Evolutionary conservation across 1,140 invertebrate genomes (phyloP).

Genomic region (Cyphomyrmex costatus): DNA sequence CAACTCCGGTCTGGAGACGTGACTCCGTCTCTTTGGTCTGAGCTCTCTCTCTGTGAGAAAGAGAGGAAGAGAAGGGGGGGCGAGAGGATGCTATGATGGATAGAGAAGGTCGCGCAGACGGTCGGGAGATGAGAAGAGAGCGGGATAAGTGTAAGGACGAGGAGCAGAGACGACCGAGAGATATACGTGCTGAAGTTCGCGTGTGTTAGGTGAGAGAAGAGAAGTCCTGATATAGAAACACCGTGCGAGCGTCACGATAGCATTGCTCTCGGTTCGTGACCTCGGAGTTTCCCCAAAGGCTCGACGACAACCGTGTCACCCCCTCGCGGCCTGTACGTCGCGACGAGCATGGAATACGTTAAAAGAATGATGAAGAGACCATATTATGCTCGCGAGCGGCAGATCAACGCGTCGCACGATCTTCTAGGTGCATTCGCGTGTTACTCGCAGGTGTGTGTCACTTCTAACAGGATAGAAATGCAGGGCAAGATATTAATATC

Average conservation of each 20-base stretch:
- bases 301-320: slow-evolving; percentile 68
- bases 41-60: slow-evolving; percentile 61
- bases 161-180: slow-evolving; percentile 57
- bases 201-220: slow-evolving; percentile 55
- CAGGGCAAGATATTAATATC: slow-evolving; percentile 30
- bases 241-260: slow-evolving; percentile 73
- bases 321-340: slow-evolving; percentile 68
- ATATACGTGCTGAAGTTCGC: slow-evolving; percentile 36
- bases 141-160: slow-evolving; percentile 73
- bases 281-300: slow-evolving; percentile 71
- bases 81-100: slow-evolving; percentile 68
- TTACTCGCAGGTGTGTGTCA: not conserved
- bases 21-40: slow-evolving; percentile 82
- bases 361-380: slow-evolving; percentile 79
- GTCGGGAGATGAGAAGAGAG: slow-evolving; percentile 72
- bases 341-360: slow-evolving; percentile 78
- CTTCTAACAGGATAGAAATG: not conserved
- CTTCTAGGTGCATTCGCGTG: not conserved
- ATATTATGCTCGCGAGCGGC: slow-evolving; percentile 67
- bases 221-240: slow-evolving; percentile 66
- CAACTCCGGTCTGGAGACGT: slow-evolving; percentile 83
- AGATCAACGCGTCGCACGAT: slow-evolving; percentile 42
- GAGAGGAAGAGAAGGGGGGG: slow-evolving; percentile 50
- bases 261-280: slow-evolving; percentile 75
- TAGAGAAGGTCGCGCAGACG: slow-evolving; percentile 71